A percentile compares a stretch with the other conserved stretches of the same genome.
Conservation (phyloP, 2,888 invertebrate species). For the Drosophila limbata region DNA sequence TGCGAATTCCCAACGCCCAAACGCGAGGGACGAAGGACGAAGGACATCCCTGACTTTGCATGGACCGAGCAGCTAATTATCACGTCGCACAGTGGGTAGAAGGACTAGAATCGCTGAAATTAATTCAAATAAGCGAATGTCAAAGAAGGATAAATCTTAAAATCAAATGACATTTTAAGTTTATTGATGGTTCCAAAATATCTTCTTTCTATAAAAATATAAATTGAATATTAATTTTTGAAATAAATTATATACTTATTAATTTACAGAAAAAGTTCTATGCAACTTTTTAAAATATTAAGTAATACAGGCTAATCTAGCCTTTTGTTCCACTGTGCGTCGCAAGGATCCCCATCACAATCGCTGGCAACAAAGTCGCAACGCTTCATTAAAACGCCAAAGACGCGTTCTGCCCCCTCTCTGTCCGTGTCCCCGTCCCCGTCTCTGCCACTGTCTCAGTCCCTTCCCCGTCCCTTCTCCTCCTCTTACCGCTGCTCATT, state of each 20-base stretch:
- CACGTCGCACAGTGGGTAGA: constrained; percentile 48
- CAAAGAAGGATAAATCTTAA: no score
- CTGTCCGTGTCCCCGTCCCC: not conserved
- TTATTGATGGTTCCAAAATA: no score
- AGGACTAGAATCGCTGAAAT: not conserved
- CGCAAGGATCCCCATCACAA: constrained; percentile 4
- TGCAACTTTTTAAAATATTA: not conserved
- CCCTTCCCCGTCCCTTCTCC: not conserved
- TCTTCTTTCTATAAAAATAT: no score
- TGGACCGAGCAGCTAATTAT: constrained; percentile 82
- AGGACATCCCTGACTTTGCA: constrained; percentile 78
- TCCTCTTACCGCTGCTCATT: constrained; percentile 57
- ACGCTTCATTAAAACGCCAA: constrained; percentile 82
- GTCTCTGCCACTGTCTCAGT: not conserved
- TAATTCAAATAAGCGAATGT: not conserved
- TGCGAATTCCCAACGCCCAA: constrained; percentile 80
- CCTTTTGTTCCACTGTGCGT: constrained; percentile 10
- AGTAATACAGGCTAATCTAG: no score
- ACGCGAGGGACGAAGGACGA: constrained; percentile 8
- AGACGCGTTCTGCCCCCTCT: constrained; percentile 35
- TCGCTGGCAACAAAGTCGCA: constrained; percentile 55
- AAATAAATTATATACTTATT: no score
- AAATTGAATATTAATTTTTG: no score
- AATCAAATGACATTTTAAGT: no score
- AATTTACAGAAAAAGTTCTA: no score